Evolutionary conservation across 2,888 invertebrate genomes (phyloP).

Genomic region (Linhomoeus sp.): DNA sequence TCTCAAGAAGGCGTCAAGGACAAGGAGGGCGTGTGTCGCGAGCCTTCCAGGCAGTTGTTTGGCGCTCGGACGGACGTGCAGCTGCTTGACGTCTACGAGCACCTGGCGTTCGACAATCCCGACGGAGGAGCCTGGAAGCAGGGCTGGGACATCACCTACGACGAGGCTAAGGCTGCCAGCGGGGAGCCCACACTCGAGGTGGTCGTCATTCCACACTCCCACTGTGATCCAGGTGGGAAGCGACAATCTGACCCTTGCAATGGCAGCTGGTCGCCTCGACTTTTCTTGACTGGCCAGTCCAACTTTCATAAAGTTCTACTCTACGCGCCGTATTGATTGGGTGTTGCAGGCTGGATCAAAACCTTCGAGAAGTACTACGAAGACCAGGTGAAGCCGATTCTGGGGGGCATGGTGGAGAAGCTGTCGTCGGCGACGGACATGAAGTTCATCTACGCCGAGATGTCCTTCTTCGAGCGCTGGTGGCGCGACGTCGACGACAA

Average conservation of each 20-base stretch:
- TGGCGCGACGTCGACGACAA: constrained; percentile 53
- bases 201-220: constrained; percentile 89
- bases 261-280: no score
- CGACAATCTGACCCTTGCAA: constrained; percentile 16
- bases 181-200: constrained; percentile 44
- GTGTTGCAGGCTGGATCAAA: constrained; percentile 67
- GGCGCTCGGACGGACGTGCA: no score
- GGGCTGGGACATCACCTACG: constrained; percentile 62
- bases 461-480: constrained; percentile 78
- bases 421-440: constrained; percentile 51
- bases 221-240: constrained; percentile 88
- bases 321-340: no score
- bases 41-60: no score
- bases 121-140: constrained; percentile 98
- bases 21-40: no score
- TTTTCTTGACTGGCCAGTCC: neutral
- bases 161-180: constrained; percentile 38
- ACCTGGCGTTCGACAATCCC: constrained; percentile 66
- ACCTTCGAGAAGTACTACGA: constrained; percentile 85
- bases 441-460: constrained; percentile 95
- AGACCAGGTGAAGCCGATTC: constrained; percentile 65
- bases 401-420: constrained; percentile 70
- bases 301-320: neutral
- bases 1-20: no score
- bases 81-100: constrained; percentile 74